phyloP scores from a whole-genome alignment of 2,888 invertebrate genomes.

The Glaucopsyche alexis region DNA sequence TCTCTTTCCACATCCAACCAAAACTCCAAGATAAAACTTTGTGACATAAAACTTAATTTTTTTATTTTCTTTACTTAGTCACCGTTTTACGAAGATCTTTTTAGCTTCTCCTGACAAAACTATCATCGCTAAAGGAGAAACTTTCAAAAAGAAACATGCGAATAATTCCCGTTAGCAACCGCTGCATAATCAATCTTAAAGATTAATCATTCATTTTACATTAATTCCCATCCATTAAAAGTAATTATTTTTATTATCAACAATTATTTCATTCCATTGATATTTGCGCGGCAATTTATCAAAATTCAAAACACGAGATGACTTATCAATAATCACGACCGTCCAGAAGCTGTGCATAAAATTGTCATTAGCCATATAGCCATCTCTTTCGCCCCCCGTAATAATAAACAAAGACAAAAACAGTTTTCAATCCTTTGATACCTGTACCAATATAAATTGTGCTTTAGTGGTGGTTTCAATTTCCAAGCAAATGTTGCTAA shows the following conservation, averaged over 20 bases:
- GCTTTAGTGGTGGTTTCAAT: constrained; percentile 37
- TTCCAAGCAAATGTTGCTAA: constrained; percentile 33
- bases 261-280: neutral
- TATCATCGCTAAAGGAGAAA: too few species aligned
- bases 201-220: too few species aligned
- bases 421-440: constrained; percentile 49
- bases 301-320: constrained; percentile 24
- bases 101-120: too few species aligned
- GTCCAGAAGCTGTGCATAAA: constrained; percentile 46
- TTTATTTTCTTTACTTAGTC: too few species aligned
- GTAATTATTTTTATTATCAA: neutral
- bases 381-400: constrained; percentile 53
- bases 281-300: neutral
- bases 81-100: too few species aligned
- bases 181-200: too few species aligned
- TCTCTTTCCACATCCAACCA: too few species aligned
- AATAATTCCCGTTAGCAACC: too few species aligned
- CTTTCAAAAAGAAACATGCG: too few species aligned
- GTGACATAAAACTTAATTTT: too few species aligned
- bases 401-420: constrained; percentile 65
- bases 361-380: constrained; percentile 46
- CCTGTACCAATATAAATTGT: constrained; percentile 45
- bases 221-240: neutral
- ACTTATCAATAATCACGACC: constrained; percentile 41
- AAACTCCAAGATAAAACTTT: too few species aligned